These are phyloP conservation scores for Atopsyche davidsoni DNA, from an alignment of 1,140 invertebrate species.

Conservation along the genomic window DNA sequence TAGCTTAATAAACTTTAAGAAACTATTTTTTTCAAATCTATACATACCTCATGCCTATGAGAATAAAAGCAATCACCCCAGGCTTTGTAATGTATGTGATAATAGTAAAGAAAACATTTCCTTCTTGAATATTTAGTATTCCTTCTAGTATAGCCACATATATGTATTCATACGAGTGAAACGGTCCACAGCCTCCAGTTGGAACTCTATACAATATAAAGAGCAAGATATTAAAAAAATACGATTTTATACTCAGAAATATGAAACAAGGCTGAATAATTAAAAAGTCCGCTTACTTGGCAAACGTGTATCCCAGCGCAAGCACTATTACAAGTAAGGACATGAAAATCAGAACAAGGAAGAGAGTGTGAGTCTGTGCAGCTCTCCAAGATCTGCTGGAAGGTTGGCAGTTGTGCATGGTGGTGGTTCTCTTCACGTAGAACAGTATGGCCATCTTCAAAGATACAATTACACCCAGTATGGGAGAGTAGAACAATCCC, in stretches of 20 bases:
- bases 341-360: constrained; percentile 60
- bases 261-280: constrained; percentile 5
- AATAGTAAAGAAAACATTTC: constrained; percentile 40
- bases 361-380: constrained; percentile 64
- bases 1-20: constrained; percentile 7
- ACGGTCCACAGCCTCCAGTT: constrained; percentile 47
- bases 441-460: constrained; percentile 63
- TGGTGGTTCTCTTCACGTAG: constrained; percentile 55
- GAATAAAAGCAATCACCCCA: constrained; percentile 44
- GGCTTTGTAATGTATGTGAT: constrained; percentile 45
- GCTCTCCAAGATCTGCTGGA: constrained; percentile 60
- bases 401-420: constrained; percentile 52
- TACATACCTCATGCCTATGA: constrained; percentile 51
- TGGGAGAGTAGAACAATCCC: constrained; percentile 61
- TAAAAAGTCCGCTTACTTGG: constrained; percentile 37
- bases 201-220: no score
- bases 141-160: constrained; percentile 46
- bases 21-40: constrained; percentile 6
- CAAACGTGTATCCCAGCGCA: constrained; percentile 54
- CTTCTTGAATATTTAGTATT: constrained; percentile 40
- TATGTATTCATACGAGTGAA: constrained; percentile 40
- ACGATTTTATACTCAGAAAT: constrained; percentile 4
- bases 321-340: constrained; percentile 54
- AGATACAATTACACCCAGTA: constrained; percentile 54
- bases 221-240: constrained; percentile 29